Base-by-base conservation (phyloP, 2,888 invertebrate species). In the Acanthosepion pharaonis region DNA sequence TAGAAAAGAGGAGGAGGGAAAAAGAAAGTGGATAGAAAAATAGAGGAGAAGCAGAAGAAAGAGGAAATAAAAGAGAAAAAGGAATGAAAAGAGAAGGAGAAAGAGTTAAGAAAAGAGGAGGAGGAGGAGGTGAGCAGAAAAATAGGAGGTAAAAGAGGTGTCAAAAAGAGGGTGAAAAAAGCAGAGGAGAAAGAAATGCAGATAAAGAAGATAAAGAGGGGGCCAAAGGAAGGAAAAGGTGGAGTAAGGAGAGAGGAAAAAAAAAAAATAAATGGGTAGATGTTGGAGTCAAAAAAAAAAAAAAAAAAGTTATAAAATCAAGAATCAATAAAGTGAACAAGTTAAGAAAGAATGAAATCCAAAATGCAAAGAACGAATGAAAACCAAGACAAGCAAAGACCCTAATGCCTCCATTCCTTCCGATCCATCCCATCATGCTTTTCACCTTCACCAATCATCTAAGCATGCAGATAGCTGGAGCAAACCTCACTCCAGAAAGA, bases 181-280 rank as follows among this genome's bases (percentile, higher is more conserved):
- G 3, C 8, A 23, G 20, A 20, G 59, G 59, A 23, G 59, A 20
- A 59, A 20, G 18, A 55, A 53, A 53, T 15, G 53, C 9, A 15
- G 15, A 20, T 55, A 55, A 55, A 20, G 64, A 28, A 15, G 15
- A 20, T 55, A 55, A 55, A 20, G 64, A 28, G 64, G 11, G 64
- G 1, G 0, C 0, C 1, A 78, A n/a, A n/a, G n/a, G 9, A 8
- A 11, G 15, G 6, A 9, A n/a, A n/a, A 3, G n/a, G 11, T 6
- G 11, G n/a, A n/a, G 18, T 11, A 78, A n/a, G 9, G 11, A n/a
- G 28, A n/a, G 78, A 15, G n/a, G n/a, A n/a, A n/a, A 9, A 9
- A n/a, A n/a, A 78, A 33, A 2, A 1, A 15, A 33, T 33, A 33
- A 11, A 33, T 8, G 18, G 5, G 5, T 8, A 33, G n/a, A 11